Base-by-base conservation (phyloP, 2,113 vertebrate species). In the Seriola rivoliana region DNA sequence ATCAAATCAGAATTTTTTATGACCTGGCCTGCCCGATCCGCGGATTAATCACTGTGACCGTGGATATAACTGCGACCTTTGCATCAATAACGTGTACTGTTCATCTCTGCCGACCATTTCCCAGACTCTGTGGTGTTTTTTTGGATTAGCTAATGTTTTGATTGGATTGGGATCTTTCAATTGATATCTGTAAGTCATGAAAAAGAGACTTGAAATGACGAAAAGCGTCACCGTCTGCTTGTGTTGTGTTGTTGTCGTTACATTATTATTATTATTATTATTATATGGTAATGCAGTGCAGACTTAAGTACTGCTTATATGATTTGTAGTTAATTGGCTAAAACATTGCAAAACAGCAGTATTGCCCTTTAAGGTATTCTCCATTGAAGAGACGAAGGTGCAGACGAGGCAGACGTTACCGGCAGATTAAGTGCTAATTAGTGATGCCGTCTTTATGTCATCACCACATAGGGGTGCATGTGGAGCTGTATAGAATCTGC, bases 391-490 rank as follows among this genome's bases (percentile, higher is more conserved):
- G 68, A 25, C 21, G 70, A 71, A 17, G 8, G 54, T 29, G 23
- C 38, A 36, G 66, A 70, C 9, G 40, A 42, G 8, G 48, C 67
- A 58, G 70, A 42, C 23, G 63, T 23, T 62, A 38, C 44, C 72
- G 36, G 46, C 44, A 23, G 5, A 75, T 75, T 52, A 75, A 60
- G 29, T 63, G 72, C 72, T 75, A 60, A 75, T 75, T 38, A 63
- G 42, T 34, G 13, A 75, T 63, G 36, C 34, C 16, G 19, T 62
- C 29, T 34, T 16, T 29, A 17, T 36, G 38, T 59, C 29, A 46
- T 34, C 42, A 23, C 25, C 71, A 16, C 29, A 62, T 4, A 23
- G 57, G 16, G 17, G 23, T 6, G 38, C 8, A 38, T 10, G 44
- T 23, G 32, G 14, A 19, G 36, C 36, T 38, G 23, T n/a, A 63